Base-by-base conservation (phyloP, 2,888 invertebrate genomes). In the Acleris sparsana region DNA sequence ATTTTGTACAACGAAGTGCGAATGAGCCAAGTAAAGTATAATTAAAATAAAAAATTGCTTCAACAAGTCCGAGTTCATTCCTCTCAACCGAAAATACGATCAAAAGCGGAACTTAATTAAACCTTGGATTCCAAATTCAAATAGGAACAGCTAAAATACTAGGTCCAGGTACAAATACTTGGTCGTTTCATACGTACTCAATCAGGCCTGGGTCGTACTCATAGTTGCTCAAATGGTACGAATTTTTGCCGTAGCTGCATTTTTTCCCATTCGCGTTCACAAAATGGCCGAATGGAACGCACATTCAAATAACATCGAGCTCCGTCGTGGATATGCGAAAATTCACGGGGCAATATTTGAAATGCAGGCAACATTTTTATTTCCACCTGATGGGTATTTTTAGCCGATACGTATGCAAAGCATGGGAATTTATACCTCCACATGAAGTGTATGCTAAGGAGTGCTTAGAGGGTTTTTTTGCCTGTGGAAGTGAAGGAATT, bases 281-380 rank as follows among this genome's bases (percentile, higher is more conserved):
- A 75, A 77, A 85, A 86, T 79, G 76, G 80, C 73, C 69, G 76
- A 81, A 81, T 79, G 84, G 80, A 82, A 84, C 79, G 82, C 82
- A 83, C 83, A 80, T 86, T 87, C 84, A 83, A 87, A 88, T 85
- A 86, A 85, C 83, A 85, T 84, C 84, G 83, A 82, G 74, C 70
- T 65, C 60, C 48, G 53, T 66, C 61, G 61, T 55, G 62, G 75
- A 79, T 70, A 70, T 70, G 72, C 62, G 77, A 73, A 71, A 20
- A 7, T 39, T 16, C 20, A 53, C 16, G 48, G 11, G 25, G 44
- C 46, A 3, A 17, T 29, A 49, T 58, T 18, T 29, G 17, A 17
- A n/a, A 48, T 48, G 22, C 44, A 22, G 20, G 46, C 17, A 7
- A n/a, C 17, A 17, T n/a, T 46, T 16, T n/a, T 17, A 46, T 6